Evolutionary conservation across 2,797 vertebrate species (phyloP), one percentile per base, ranked within the genome.

Genomic region (Crypturellus tataupa): DNA sequence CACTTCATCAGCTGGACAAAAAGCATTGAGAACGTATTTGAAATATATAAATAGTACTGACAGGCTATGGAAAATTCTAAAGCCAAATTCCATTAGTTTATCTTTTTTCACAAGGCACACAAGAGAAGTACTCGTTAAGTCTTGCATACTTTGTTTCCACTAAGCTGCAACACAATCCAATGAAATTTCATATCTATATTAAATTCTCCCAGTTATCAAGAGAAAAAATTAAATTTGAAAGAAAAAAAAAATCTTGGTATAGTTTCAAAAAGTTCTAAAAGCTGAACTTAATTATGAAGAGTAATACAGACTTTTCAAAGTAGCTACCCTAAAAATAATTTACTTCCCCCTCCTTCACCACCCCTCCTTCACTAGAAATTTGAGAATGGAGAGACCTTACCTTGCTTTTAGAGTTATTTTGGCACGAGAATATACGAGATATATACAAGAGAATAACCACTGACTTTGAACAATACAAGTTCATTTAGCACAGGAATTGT

Each of bases 41-140:
- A 96, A 49, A 63, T 46, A 92, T 72, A 95, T 47, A 90, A 64
- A 49, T 56, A 79, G 8, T 35, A 76, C 55, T 79, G 10, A 56
- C 29, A 56, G 96, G 82, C 87, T 95, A 87, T 94, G 80, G 82
- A 95, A 97, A 96, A 90, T 80, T 96, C 91, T 96, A 94, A 97
- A 96, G 73, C 82, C 71, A 97, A 95, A 84, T 80, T 96, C 24
- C 10, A 40, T 78, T 90, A 83, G 91, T 85, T 86, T 39, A 53
- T 95, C 87, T 97, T 96, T 91, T 96, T 97, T 97, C 94, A 92
- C 85, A 96, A 95, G 81, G 77, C 92, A 86, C 88, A 93, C 95
- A 96, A 97, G 96, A 96, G 93, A 89, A 70, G 39, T 88, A 76
- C 70, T 85, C 95, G 47, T 53, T 53, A 96, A 89, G 53, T 89